Conservation (phyloP, 2,888 invertebrate genomes). For the Tenthredo scrophulariae region DNA sequence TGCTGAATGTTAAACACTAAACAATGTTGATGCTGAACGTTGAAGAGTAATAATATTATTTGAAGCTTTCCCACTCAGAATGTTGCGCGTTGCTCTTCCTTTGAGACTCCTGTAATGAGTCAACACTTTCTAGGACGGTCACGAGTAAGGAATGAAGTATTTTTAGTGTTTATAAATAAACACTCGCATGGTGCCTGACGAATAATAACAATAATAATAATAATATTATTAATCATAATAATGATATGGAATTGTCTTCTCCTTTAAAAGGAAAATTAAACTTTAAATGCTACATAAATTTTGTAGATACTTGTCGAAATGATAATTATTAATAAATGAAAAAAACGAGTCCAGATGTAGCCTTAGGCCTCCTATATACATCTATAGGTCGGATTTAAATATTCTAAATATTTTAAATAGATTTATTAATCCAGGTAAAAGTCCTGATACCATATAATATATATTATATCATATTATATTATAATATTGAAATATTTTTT, state of each 20-base stretch:
- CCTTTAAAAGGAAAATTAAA: background rate
- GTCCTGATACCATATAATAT: background rate
- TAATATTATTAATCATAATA: background rate
- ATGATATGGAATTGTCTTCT: background rate
- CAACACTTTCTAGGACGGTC: background rate
- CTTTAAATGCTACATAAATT: background rate
- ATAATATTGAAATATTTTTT: constrained; percentile 56
- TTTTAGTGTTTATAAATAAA: background rate
- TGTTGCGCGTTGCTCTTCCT: background rate
- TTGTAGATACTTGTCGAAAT: background rate
- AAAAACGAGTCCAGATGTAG: background rate
- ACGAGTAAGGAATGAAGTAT: background rate
- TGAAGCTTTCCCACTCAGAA: background rate
- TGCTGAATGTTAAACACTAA: background rate
- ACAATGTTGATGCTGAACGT: too few relatives aligned
- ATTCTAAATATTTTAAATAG: constrained; percentile 4
- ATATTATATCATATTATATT: constrained; percentile 63
- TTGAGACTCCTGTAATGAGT: background rate
- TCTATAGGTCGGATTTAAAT: background rate
- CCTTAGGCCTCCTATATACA: background rate
- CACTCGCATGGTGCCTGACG: background rate
- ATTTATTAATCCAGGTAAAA: background rate
- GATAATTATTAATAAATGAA: background rate
- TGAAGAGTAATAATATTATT: background rate
- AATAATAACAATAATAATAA: background rate